Evolutionary conservation across 1,140 invertebrate species (phyloP), one percentile per base, ranked within the genome.

Genomic region (Philotrypesis tridentata): DNA sequence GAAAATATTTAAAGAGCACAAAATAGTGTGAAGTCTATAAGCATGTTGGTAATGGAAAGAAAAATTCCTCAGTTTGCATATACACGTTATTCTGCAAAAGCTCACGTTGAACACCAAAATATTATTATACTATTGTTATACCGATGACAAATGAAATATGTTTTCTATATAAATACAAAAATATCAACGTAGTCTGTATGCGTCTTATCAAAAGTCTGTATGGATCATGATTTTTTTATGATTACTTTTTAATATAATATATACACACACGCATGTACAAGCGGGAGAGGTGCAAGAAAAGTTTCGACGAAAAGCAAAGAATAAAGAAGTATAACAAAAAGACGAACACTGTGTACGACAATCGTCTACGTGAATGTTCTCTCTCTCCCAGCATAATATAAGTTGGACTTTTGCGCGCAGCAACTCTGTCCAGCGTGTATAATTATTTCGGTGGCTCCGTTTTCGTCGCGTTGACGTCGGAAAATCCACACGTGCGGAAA

Each of bases 281-380:
- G 29, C 12, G 31, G 21, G n/a, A 17, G 31, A 70, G 67, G 27
- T 37, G 29, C 2, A 17, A 48, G 21, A 25, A 12, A 40, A 72
- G n/a, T 43, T 40, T 48, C 37, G 8, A 25, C 43, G 70, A 48
- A 43, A 12, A 14, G 40, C 23, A 43, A 25, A 55, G 48, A 72
- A 72, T 72, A 72, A 70, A 70, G 29, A 25, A 72, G n/a, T 40
- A 14, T 25, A 72, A 72, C 43, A 70, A 40, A 43, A n/a, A n/a
- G n/a, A n/a, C n/a, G n/a, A n/a, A n/a, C n/a, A n/a, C n/a, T n/a
- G n/a, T n/a, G n/a, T n/a, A n/a, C n/a, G n/a, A 70, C n/a, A n/a
- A 37, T 31, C 21, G 7, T 55, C 17, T 14, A 3, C 17, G 48
- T 6, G 4, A 4, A 55, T 55, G n/a, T 55, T 21, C 9, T 17